Conservation (phyloP, 2,888 invertebrate genomes). For the Schrankia costaestrigalis region DNA sequence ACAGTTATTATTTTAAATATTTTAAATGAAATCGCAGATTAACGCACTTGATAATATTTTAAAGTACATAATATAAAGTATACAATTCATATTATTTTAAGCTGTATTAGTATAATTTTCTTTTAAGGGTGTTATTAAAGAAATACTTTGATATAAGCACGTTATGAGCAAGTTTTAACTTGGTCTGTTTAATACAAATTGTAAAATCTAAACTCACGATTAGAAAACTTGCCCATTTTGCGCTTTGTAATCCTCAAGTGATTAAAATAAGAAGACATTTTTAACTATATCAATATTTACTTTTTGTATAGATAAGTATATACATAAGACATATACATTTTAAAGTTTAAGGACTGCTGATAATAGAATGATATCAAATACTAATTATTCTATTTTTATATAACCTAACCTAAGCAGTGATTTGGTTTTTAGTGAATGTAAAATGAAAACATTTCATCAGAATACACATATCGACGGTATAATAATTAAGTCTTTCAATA, state of each 20-base stretch:
- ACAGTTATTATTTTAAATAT: constrained; percentile 3
- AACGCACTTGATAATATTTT: constrained; percentile 32
- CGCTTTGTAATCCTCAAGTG: constrained; percentile 11
- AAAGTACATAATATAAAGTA: constrained; percentile 29
- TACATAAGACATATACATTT: background rate
- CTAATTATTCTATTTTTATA: constrained; percentile 9
- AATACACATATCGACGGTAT: constrained; percentile 33
- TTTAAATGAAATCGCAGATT: constrained; percentile 19
- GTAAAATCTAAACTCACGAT: constrained; percentile 5
- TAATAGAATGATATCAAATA: background rate
- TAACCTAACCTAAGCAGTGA: constrained; percentile 22
- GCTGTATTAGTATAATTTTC: constrained; percentile 18
- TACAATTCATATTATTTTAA: constrained; percentile 22
- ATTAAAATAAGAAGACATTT: constrained; percentile 26
- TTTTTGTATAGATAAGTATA: constrained; percentile 16
- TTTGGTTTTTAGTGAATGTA: constrained; percentile 19
- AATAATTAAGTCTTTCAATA: constrained; percentile 21
- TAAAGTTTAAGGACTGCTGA: no score
- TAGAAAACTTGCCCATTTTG: constrained; percentile 16
- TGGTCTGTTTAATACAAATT: constrained; percentile 7
- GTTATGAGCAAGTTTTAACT: constrained; percentile 15
- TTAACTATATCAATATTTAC: constrained; percentile 15
- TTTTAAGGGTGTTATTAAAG: constrained; percentile 15
- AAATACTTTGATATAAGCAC: constrained; percentile 6
- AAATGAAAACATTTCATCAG: constrained; percentile 21